phyloP scores from a whole-genome alignment of 1,140 invertebrate genomes.

The Drosophila suzukii region DNA sequence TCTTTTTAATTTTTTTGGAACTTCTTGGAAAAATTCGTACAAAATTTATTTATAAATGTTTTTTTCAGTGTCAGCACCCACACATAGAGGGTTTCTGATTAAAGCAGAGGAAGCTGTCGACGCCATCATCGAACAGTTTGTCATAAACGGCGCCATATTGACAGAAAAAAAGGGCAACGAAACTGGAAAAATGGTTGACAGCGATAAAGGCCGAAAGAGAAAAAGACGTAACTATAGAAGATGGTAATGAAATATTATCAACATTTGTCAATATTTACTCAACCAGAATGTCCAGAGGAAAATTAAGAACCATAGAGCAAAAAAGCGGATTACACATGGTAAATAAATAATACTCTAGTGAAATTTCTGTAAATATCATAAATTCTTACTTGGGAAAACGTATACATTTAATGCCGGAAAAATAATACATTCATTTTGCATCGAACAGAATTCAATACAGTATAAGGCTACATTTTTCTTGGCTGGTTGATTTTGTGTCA shows the following conservation, averaged over 20 bases:
- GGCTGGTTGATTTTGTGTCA: neutral
- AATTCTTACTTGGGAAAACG: neutral
- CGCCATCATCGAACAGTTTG: slow-evolving; percentile 60
- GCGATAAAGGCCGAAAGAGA: neutral
- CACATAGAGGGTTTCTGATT: slow-evolving; percentile 19
- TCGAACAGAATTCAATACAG: no score
- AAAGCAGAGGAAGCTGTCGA: slow-evolving; percentile 56
- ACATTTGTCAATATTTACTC: slow-evolving; percentile 42
- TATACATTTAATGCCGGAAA: neutral
- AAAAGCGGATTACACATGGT: slow-evolving; percentile 18
- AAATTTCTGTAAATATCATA: neutral
- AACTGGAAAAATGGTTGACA: slow-evolving; percentile 13
- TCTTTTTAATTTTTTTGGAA: no score
- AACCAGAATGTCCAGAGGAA: slow-evolving; percentile 15
- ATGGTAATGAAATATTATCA: slow-evolving; percentile 49
- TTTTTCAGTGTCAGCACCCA: neutral
- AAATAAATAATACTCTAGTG: neutral
- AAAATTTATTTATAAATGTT: neutral
- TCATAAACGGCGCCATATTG: slow-evolving; percentile 78
- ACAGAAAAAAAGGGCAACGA: slow-evolving; percentile 36
- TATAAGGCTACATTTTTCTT: neutral
- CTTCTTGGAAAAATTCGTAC: no score
- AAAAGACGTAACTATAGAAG: neutral
- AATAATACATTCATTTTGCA: neutral
- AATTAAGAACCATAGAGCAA: slow-evolving; percentile 10